Evolutionary conservation across 2,113 vertebrate genomes (phyloP).

Genomic region (Nyctereutes procyonoides): DNA sequence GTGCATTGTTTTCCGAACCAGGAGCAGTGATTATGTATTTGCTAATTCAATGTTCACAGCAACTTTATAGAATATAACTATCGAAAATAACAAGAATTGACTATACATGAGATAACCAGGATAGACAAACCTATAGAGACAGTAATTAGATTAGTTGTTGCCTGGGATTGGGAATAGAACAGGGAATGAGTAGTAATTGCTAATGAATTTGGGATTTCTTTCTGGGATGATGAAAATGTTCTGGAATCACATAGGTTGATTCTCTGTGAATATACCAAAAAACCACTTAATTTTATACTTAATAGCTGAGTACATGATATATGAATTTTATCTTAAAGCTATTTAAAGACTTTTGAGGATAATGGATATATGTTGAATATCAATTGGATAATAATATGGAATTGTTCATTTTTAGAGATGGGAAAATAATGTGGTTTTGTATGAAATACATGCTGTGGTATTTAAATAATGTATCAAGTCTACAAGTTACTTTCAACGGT

Average conservation of each 20-base stretch:
- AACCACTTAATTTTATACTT: neutral
- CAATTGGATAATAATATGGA: neutral
- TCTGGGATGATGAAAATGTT: neutral
- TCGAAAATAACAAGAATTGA: neutral
- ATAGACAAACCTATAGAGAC: neutral
- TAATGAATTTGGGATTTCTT: neutral
- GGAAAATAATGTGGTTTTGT: neutral
- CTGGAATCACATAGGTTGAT: neutral
- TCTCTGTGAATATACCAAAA: neutral
- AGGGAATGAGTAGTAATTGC: neutral
- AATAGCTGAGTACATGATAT: neutral
- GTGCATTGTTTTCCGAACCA: neutral
- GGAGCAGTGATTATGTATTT: neutral
- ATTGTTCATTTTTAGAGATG: slow-evolving; percentile 12
- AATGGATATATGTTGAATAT: slow-evolving; percentile 3
- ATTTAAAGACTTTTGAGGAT: slow-evolving; percentile 1
- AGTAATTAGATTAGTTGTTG: neutral
- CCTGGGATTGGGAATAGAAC: neutral
- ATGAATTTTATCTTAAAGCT: neutral
- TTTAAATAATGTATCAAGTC: neutral
- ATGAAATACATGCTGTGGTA: neutral
- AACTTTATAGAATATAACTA: neutral
- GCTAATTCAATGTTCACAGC: slow-evolving; percentile 10
- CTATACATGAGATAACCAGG: neutral
- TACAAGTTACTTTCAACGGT: neutral